These are phyloP conservation scores for Tenthredo amoena DNA, from an alignment of 2,888 invertebrate genomes.

Conservation along the genomic window DNA sequence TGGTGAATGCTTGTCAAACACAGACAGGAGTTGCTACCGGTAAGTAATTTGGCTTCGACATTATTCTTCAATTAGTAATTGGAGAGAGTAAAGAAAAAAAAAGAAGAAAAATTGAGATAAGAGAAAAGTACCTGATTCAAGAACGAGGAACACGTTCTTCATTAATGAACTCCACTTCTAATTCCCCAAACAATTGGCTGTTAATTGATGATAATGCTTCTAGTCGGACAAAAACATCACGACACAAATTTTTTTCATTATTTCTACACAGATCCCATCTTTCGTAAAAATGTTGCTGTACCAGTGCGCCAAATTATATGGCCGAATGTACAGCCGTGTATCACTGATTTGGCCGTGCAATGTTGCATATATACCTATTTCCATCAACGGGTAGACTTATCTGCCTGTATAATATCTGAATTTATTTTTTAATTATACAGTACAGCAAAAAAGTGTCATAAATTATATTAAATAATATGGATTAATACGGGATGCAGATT, in stretches of 20 bases:
- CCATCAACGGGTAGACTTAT: neutral
- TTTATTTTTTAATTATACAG: too few species aligned
- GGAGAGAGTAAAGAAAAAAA: neutral
- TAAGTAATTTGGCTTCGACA: slow-evolving; percentile 57
- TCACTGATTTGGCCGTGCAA: neutral
- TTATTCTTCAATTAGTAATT: slow-evolving; percentile 10
- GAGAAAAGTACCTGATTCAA: neutral
- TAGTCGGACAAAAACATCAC: neutral
- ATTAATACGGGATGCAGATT: neutral
- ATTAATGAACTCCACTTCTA: neutral
- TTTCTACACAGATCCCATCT: too few species aligned
- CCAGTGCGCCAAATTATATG: too few species aligned
- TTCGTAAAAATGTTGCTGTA: too few species aligned
- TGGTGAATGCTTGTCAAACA: slow-evolving; percentile 74
- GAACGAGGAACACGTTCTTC: neutral
- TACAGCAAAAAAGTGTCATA: too few species aligned
- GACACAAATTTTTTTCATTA: too few species aligned
- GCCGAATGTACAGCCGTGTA: neutral
- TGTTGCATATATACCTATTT: neutral
- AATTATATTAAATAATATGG: neutral
- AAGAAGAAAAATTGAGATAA: neutral
- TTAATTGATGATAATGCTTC: neutral
- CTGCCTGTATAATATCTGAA: neutral
- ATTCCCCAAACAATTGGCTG: neutral
- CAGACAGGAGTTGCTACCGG: slow-evolving; percentile 73